Evolutionary conservation across 1,140 invertebrate genomes (phyloP).

Genomic region (Drosophila insularis): DNA sequence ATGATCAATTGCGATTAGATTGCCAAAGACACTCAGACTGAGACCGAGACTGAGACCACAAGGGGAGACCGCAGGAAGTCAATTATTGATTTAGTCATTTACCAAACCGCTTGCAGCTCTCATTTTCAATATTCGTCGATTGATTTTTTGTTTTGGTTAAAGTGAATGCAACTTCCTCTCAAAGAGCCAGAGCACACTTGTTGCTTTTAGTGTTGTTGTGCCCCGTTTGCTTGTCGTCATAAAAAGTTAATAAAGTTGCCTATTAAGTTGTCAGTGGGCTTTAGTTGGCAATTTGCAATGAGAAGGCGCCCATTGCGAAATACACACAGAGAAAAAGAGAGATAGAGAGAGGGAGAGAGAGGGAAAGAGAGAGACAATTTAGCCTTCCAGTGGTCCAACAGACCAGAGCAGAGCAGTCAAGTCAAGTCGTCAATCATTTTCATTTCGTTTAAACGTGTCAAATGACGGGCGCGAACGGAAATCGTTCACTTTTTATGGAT

Average conservation of each 20-base stretch:
- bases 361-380: not conserved
- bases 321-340: not conserved
- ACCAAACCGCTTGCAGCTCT: constrained; percentile 35
- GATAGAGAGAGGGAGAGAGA: constrained; percentile 18
- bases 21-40: constrained; percentile 15
- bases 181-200: constrained; percentile 24
- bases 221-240: constrained; percentile 34
- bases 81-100: constrained; percentile 67
- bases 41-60: not conserved
- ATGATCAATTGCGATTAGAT: constrained; percentile 10
- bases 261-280: constrained; percentile 73
- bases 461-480: constrained; percentile 68
- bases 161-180: constrained; percentile 54
- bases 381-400: not conserved
- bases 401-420: constrained; percentile 14
- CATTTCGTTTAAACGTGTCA: constrained; percentile 70
- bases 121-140: constrained; percentile 54
- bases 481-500: constrained; percentile 59
- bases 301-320: constrained; percentile 47
- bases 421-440: constrained; percentile 68
- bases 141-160: constrained; percentile 34
- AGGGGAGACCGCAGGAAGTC: constrained; percentile 49
- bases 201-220: not conserved
- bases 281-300: constrained; percentile 42
- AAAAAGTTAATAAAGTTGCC: constrained; percentile 58